Percentiles rank a stretch among this genome's conserved stretches.
These are phyloP conservation scores for Lordiphosa collinella DNA, from an alignment of 1,140 invertebrate genomes.

Conservation along the genomic window DNA sequence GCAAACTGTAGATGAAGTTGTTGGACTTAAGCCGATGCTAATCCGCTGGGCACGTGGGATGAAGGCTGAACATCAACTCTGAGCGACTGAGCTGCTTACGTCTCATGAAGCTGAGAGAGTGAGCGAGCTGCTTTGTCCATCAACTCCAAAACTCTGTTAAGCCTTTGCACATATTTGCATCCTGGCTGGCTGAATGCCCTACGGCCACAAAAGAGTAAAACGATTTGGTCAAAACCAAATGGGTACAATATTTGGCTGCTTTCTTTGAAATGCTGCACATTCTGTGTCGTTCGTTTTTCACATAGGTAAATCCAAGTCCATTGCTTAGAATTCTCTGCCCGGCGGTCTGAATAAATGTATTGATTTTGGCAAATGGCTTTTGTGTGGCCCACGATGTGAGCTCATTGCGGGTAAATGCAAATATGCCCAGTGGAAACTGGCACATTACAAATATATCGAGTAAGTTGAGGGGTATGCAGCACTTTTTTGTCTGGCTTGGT, in stretches of 20 bases:
- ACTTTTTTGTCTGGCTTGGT: too few species aligned
- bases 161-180: conserved; percentile 61
- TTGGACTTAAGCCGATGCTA: conserved; percentile 12
- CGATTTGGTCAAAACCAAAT: conserved; percentile 51
- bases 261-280: conserved; percentile 47
- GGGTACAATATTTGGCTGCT: conserved; percentile 37
- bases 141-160: conserved; percentile 26
- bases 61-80: conserved; percentile 22
- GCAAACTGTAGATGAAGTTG: conserved; percentile 47
- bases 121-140: background rate
- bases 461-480: too few species aligned
- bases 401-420: too few species aligned
- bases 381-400: conserved; percentile 16
- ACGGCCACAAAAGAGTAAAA: conserved; percentile 52
- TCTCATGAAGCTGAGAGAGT: conserved; percentile 49
- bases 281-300: conserved; percentile 33
- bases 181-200: conserved; percentile 25
- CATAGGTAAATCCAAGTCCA: conserved; percentile 33
- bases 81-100: conserved; percentile 45
- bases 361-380: conserved; percentile 74
- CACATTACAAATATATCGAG: conserved; percentile 15
- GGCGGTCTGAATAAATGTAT: conserved; percentile 73
- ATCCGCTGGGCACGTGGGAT: conserved; percentile 24
- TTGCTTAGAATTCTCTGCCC: conserved; percentile 26
- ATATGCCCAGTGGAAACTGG: conserved; percentile 16